These are phyloP conservation scores for Anthoscopus minutus DNA, from an alignment of 2,113 vertebrate genomes.

Conservation along the genomic window DNA sequence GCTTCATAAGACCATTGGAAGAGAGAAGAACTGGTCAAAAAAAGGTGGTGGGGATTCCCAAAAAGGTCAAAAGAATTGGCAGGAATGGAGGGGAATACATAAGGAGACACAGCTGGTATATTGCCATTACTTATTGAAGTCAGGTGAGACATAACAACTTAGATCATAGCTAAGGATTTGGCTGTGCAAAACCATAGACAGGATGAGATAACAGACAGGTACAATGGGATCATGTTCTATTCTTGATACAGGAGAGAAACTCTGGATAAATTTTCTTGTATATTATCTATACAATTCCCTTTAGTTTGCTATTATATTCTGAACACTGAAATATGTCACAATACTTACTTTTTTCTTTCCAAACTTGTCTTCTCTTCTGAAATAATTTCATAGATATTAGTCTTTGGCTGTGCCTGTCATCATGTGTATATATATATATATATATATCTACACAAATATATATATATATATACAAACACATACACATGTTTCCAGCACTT, in stretches of 20 bases:
- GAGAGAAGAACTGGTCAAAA: not conserved
- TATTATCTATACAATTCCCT: not conserved
- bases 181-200: not conserved
- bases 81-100: not conserved
- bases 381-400: not conserved
- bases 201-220: not conserved
- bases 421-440: too few species aligned
- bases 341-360: not conserved
- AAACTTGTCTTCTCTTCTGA: not conserved
- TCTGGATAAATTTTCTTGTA: not conserved
- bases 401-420: not conserved
- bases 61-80: not conserved
- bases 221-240: not conserved
- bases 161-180: not conserved
- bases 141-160: not conserved
- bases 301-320: not conserved
- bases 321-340: not conserved
- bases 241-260: not conserved
- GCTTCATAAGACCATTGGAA: not conserved
- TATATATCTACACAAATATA: not conserved
- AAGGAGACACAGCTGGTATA: not conserved
- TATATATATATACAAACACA: accelerated
- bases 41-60: not conserved
- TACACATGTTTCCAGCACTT: not conserved
- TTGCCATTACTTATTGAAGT: not conserved